Percentiles rank a stretch among this genome's conserved stretches.
Conservation (phyloP, 2,888 invertebrate species). For the Muscina levida region DNA sequence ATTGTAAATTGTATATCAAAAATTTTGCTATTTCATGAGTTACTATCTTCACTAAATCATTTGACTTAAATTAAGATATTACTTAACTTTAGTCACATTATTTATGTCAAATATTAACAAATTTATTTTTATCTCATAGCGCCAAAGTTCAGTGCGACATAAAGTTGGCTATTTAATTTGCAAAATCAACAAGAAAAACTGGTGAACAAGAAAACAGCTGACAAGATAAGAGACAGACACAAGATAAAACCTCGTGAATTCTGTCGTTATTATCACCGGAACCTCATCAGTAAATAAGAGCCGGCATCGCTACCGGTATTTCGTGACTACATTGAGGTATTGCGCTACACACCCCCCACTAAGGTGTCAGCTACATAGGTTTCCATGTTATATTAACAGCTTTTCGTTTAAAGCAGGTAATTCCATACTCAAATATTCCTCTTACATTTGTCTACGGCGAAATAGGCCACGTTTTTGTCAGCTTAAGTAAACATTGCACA, state of each 20-base stretch:
- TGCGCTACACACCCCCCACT: too few relatives aligned
- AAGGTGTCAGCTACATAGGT: too few relatives aligned
- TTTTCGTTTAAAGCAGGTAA: neutral
- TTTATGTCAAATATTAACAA: too few relatives aligned
- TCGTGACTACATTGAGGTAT: constrained; percentile 23
- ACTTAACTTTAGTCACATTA: too few relatives aligned
- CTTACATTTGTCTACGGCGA: neutral
- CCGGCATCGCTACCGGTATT: constrained; percentile 3
- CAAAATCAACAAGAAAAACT: too few relatives aligned
- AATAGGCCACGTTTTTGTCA: too few relatives aligned
- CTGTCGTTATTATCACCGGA: constrained; percentile 13
- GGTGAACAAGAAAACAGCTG: neutral
- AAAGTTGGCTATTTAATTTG: neutral
- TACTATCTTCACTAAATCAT: too few relatives aligned
- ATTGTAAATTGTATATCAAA: too few relatives aligned
- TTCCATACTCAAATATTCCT: neutral
- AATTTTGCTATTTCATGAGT: too few relatives aligned
- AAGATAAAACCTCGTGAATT: constrained; percentile 11
- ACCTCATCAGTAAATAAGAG: neutral
- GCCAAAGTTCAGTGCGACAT: constrained; percentile 13
- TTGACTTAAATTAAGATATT: too few relatives aligned
- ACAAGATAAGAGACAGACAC: neutral
- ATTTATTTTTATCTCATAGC: constrained; percentile 3
- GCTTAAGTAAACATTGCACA: neutral
- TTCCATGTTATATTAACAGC: too few relatives aligned